Evolutionary conservation across 1,140 invertebrate species (phyloP).

Genomic region (Drosophila tani): DNA sequence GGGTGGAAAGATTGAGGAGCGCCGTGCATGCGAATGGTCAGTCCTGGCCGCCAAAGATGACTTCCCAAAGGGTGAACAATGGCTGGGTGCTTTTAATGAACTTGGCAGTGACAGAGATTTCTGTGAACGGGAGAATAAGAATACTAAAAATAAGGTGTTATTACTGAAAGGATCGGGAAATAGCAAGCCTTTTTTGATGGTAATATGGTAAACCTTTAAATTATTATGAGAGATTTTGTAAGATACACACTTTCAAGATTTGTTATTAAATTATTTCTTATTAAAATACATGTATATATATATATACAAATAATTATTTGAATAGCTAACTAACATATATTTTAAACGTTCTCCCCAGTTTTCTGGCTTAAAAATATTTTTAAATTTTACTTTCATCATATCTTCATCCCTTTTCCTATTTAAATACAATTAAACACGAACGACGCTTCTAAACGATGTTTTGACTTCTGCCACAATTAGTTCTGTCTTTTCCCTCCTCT

Average conservation of each 20-base stretch:
- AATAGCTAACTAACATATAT: no score
- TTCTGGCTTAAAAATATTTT: not conserved
- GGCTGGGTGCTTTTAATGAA: constrained; percentile 32
- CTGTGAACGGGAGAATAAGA: not conserved
- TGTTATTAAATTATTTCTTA: no score
- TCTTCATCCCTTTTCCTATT: not conserved
- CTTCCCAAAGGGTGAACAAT: constrained; percentile 28
- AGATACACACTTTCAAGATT: no score
- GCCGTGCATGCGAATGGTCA: constrained; percentile 49
- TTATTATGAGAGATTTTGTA: not conserved
- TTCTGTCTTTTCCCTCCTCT: not conserved
- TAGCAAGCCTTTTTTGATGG: not conserved
- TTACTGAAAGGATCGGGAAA: not conserved
- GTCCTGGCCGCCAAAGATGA: constrained; percentile 25
- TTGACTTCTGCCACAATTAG: constrained; percentile 46
- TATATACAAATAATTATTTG: no score
- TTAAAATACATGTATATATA: no score
- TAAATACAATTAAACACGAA: constrained; percentile 18
- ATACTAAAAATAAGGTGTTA: constrained; percentile 7
- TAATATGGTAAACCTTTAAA: no score
- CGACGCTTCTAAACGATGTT: constrained; percentile 21
- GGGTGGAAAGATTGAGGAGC: constrained; percentile 49
- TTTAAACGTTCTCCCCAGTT: no score
- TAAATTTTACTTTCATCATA: not conserved
- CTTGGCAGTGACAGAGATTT: constrained; percentile 5